Evolutionary conservation across 2,888 invertebrate genomes (phyloP), one percentile per base, ranked within the genome.

Genomic region (Tryphoninae sp.): DNA sequence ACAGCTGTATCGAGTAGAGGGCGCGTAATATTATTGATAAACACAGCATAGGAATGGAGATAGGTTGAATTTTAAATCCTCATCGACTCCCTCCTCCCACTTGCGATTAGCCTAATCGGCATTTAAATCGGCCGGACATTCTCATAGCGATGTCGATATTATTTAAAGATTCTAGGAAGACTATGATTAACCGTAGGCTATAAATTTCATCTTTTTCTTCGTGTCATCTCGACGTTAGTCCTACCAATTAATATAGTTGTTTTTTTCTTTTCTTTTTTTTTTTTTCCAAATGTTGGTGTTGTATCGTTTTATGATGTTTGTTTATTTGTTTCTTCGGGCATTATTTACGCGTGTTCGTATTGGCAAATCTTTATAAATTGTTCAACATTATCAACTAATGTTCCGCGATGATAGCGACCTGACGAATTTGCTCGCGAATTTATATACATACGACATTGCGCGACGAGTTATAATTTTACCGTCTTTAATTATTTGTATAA

Each of bases 131-230:
- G 84, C 86, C 84, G 80, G 86, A 81, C 86, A 86, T 84, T 83
- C 84, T 86, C 85, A 83, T 87, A 86, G 86, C 86, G 81, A 85
- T 86, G 86, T 86, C 80, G 84, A 81, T 82, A 83, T 84, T 79
- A 84, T 80, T 83, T 75, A 87, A 86, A 86, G 86, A 88, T 87
- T 89, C 91, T 91, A 91, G 91, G 91, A 91, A 91, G 91, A 91
- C 91, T 91, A 91, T 91, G 91, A 91, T 91, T 90, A 91, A 91
- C 86, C 89, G 90, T 91, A 91, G 90, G 91, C 91, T 91, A 91
- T 85, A 90, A 87, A 84, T 86, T 67, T 85, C 83, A 86, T 73
- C 61, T 68, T 78, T 74, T 86, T 83, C 82, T 62, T 83, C 83
- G 77, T 87, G 84, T 79, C 83, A 73, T 86, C 83, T 82, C 83